Conservation (phyloP, 2,797 vertebrate species). For the Tympanoctomys barrerae region DNA sequence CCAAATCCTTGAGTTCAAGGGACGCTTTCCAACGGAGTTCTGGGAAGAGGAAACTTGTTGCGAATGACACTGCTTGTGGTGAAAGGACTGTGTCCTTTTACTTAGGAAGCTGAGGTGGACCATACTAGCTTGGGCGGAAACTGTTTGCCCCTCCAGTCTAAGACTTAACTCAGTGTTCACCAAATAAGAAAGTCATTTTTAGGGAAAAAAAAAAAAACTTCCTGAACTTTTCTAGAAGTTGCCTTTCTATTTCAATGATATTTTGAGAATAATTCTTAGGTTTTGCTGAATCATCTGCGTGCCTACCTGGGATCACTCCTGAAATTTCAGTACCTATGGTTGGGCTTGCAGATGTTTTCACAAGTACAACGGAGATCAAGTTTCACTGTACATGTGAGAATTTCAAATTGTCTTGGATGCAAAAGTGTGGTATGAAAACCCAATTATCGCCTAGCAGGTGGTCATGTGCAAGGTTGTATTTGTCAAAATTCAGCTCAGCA, state of each 20-base stretch:
- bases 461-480: conserved; percentile 6
- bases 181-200: conserved; percentile 42
- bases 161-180: conserved; percentile 12
- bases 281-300: conserved; percentile 39
- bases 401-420: conserved; percentile 51
- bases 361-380: conserved; percentile 38
- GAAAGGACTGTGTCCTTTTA: not conserved
- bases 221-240: conserved; percentile 22
- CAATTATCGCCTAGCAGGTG: conserved; percentile 13
- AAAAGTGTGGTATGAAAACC: not conserved
- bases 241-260: conserved; percentile 52
- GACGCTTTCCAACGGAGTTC: conserved; percentile 7
- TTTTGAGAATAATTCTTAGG: conserved; percentile 37
- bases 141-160: not conserved
- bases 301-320: not conserved
- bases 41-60: not conserved
- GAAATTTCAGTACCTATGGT: conserved; percentile 35
- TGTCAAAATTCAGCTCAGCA: conserved; percentile 1
- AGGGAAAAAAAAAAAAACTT: conserved; percentile 4
- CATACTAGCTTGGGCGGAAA: not conserved
- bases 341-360: conserved; percentile 43
- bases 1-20: conserved; percentile 30
- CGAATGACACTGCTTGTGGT: not conserved
- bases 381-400: not conserved
- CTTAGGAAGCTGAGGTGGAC: not conserved